A percentile compares a stretch with the other conserved stretches of the same genome.
These are phyloP conservation scores for Lottia gigantea DNA, from an alignment of 2,888 invertebrate genomes.

Conservation along the genomic window DNA sequence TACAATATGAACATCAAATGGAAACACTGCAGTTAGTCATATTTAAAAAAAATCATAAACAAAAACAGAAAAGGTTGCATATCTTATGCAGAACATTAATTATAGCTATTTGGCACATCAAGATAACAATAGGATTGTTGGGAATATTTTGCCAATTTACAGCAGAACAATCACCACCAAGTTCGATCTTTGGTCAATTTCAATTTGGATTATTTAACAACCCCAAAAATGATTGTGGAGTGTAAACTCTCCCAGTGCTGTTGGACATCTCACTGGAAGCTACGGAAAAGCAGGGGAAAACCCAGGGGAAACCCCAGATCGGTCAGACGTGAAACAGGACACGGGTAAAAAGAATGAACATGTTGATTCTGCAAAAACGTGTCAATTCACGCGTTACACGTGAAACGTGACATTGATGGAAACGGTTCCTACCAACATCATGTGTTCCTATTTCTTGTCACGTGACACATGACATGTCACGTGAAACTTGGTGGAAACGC, in stretches of 20 bases:
- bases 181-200: conserved; percentile 16
- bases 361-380: no score
- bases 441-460: no score
- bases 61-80: conserved; percentile 9
- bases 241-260: conserved; percentile 9
- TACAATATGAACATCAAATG: conserved; percentile 11
- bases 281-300: no score
- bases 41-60: conserved; percentile 5
- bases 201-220: conserved; percentile 17
- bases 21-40: conserved; percentile 14
- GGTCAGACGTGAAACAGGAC: no score
- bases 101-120: conserved; percentile 17
- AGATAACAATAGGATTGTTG: conserved; percentile 16
- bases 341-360: no score
- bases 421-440: no score
- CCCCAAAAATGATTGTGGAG: conserved; percentile 7
- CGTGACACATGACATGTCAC: no score
- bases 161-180: conserved; percentile 7
- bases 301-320: no score
- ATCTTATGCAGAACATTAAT: conserved; percentile 17
- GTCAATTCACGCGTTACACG: no score
- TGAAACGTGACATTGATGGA: no score
- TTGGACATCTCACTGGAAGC: conserved; percentile 14
- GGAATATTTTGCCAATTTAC: conserved; percentile 18
- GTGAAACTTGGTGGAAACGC: no score